Percentiles rank a stretch among this genome's conserved stretches.
phyloP scores from a whole-genome alignment of 2,113 vertebrate species.

The Sander lucioperca region DNA sequence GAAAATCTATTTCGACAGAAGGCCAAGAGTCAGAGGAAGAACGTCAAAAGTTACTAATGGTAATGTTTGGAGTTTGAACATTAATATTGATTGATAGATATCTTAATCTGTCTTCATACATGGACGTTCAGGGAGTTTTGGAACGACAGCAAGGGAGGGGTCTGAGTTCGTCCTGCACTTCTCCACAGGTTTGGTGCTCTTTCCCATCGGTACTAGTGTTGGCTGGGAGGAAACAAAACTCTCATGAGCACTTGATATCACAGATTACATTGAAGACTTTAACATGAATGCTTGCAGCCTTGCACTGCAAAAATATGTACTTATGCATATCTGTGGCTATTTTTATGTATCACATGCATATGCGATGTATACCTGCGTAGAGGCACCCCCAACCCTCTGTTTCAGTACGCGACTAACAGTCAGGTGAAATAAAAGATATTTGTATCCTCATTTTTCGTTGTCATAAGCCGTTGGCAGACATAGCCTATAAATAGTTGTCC shows the following conservation, averaged over 20 bases:
- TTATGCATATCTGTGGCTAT: conserved; percentile 7
- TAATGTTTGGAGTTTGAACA: conserved; percentile 61
- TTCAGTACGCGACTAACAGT: neutral
- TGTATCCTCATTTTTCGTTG: neutral
- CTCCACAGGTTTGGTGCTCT: neutral
- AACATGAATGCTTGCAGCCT: neutral
- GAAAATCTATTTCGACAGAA: conserved; percentile 74
- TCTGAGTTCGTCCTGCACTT: neutral
- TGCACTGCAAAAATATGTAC: neutral
- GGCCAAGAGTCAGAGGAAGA: conserved; percentile 68
- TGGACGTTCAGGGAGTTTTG: conserved; percentile 1
- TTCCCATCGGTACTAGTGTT: no score
- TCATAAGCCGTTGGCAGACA: neutral
- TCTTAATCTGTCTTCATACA: conserved; percentile 44
- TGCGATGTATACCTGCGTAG: neutral
- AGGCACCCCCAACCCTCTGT: neutral
- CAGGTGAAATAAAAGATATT: neutral
- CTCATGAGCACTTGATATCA: neutral
- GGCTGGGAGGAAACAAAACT: no score
- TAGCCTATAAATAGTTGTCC: conserved; percentile 47
- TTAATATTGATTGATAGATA: conserved; percentile 61
- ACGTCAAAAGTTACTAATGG: conserved; percentile 58
- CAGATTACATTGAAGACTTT: neutral
- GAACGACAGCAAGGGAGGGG: no score
- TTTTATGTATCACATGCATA: no score